These are phyloP conservation scores for Scrobipalpa costella DNA, from an alignment of 2,888 invertebrate genomes.

Conservation along the genomic window DNA sequence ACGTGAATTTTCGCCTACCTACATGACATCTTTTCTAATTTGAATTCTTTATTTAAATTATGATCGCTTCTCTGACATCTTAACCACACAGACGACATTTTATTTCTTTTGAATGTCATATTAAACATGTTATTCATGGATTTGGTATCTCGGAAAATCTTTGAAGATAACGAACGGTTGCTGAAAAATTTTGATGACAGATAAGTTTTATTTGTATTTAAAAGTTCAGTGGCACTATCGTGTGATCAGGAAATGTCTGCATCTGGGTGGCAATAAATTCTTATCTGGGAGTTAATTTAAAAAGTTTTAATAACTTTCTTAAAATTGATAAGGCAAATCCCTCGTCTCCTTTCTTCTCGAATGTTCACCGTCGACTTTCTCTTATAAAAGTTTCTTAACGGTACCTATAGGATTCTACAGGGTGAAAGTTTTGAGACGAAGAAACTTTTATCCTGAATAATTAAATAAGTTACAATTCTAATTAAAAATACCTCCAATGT, in stretches of 20 bases:
- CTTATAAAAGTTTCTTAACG: constrained; percentile 19
- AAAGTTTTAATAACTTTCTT: constrained; percentile 52
- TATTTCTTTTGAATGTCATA: constrained; percentile 14
- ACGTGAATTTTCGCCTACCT: constrained; percentile 35
- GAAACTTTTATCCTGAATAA: not conserved
- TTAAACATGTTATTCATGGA: not conserved
- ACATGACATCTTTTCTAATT: not conserved
- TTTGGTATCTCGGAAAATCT: constrained; percentile 7
- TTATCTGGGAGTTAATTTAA: constrained; percentile 47
- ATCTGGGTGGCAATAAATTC: constrained; percentile 37
- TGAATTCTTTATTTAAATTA: constrained; percentile 10
- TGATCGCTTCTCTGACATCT: not conserved
- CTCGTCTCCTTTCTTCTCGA: constrained; percentile 6
- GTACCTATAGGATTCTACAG: constrained; percentile 12
- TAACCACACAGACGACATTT: constrained; percentile 2
- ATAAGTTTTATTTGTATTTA: constrained; percentile 21
- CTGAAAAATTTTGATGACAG: constrained; percentile 15
- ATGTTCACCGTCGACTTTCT: constrained; percentile 18
- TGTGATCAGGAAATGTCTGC: constrained; percentile 30
- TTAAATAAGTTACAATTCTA: too few relatives aligned
- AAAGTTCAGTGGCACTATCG: constrained; percentile 26
- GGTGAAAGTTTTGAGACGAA: not conserved
- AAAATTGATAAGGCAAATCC: constrained; percentile 40
- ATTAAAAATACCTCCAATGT: too few relatives aligned
- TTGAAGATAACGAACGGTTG: constrained; percentile 11